Evolutionary conservation across 2,113 vertebrate genomes (phyloP), one percentile per base, ranked within the genome.

Genomic region (Ctenomys sociabilis): DNA sequence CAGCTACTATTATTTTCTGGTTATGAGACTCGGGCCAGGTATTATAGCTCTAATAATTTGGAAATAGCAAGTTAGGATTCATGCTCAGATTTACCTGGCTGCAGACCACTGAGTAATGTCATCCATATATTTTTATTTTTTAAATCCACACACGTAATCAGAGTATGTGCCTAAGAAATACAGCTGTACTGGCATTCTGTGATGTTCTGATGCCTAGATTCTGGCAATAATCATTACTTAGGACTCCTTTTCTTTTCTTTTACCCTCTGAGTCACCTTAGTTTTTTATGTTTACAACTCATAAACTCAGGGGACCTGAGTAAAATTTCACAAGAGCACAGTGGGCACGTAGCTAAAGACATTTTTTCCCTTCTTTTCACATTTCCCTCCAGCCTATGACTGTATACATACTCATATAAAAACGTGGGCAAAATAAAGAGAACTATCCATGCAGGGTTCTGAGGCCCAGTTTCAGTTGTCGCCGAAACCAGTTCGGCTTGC

Each of bases 371-470:
- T 88, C 37, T 30, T 49, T 63, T 83, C n/a, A 2, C 7, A 28
- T 64, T 68, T 73, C n/a, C 22, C 57, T 78, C 24, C 7, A 13
- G 64, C 49, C 77, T 80, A 52, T 83, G 57, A 73, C 72, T 68
- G 82, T 57, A 70, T 9, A 92, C 10, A 85, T 14, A 17, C 35
- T 57, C 61, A 49, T 61, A 57, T 84, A 0, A 26, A 72, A 86
- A 73, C 4, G 21, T 37, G 61, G 64, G 57, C 43, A 49, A 95
- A 95, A 93, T 61, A 90, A 90, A 93, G 88, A 90, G 40, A 95
- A 86, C 43, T 91, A 72, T 84, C 30, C 17, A 43, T 10, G 57
- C 49, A 72, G 68, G 87, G 89, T 93, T 95, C 85, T 64, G 61
- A 70, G 73, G 22, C 28, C 73, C 68, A 52, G 45, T 66, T 59